Evolutionary conservation across 1,140 invertebrate species (phyloP), one percentile per base, ranked within the genome.

Genomic region (Zaprionus kolodkinae): DNA sequence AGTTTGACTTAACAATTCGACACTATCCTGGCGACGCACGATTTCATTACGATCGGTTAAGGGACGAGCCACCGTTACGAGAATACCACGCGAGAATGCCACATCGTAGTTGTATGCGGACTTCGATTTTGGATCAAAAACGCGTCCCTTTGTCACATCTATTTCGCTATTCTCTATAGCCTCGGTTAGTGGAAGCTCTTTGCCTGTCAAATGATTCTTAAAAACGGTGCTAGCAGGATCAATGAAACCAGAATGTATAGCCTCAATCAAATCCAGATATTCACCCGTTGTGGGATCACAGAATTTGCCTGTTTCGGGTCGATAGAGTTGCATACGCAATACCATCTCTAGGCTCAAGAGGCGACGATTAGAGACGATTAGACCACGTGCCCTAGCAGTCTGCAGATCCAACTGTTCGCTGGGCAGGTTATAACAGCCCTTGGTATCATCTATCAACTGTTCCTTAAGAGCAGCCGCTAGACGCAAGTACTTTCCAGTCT

Each of bases 131-230:
- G 95, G 94, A 93, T 98, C 97, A 38, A 96, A 94, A 54, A 98
- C 95, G 50, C 94, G 94, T 60, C 97, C 97, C 82, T 95, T 96
- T 1, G 93, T 85, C 6, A 96, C 94, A 92, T 98, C 96, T 36
- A 98, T 95, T 59, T 96, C 95, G 33, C 96, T 96, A 81, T 96
- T 96, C 74, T 96, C 95, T 69, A 98, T 96, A 11, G 96, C 97
- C 35, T 94, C 93, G 11, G 94, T 81, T 2, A 98, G 87, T 7
- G 96, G 95, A 91, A 97, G 96, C 52, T 97, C 94, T 75, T 95
- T 95, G 57, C 96, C 95, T 11, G 95, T 96, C 1, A 94, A 92
- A 21, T 95, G 95, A 91, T 98, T 97, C 92, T 96, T 96, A 7
- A 98, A 93, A 33, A 95, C 95, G 0, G 96, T 96, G 17, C 95